Percentiles rank a stretch among this genome's conserved stretches.
phyloP scores from a whole-genome alignment of 1,140 invertebrate species.

The Drosophila pruinosa region DNA sequence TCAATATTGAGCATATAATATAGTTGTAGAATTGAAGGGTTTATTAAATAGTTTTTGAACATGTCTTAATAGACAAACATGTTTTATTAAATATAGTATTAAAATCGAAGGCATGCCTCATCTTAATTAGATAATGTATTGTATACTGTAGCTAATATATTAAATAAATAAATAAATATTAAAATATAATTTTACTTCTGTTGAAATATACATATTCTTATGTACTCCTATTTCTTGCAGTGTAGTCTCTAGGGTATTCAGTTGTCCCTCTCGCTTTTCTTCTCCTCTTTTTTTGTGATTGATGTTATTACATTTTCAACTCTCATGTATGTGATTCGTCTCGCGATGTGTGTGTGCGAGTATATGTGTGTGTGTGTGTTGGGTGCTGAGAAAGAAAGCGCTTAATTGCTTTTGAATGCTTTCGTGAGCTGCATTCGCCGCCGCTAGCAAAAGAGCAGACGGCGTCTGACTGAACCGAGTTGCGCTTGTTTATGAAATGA shows the following conservation, averaged over 20 bases:
- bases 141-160: too few species aligned
- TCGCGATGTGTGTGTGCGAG: conserved; percentile 2
- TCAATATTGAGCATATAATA: too few species aligned
- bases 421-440: conserved; percentile 66
- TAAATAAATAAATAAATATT: too few species aligned
- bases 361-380: conserved; percentile 8
- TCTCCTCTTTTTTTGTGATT: conserved; percentile 36
- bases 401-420: conserved; percentile 76
- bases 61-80: too few species aligned
- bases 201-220: too few species aligned
- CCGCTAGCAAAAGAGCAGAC: conserved; percentile 38
- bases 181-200: too few species aligned
- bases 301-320: conserved; percentile 66
- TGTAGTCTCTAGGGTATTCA: background rate
- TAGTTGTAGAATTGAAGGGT: too few species aligned
- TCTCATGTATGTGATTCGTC: conserved; percentile 43
- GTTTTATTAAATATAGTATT: too few species aligned
- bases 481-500: background rate
- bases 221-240: too few species aligned
- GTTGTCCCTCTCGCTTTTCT: conserved; percentile 3
- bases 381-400: conserved; percentile 58
- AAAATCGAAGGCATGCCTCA: too few species aligned
- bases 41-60: too few species aligned
- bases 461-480: background rate
- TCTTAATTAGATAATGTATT: too few species aligned